Percentiles rank a stretch among this genome's conserved stretches.
phyloP scores from a whole-genome alignment of 2,797 vertebrate species.

The Anguilla megastoma region DNA sequence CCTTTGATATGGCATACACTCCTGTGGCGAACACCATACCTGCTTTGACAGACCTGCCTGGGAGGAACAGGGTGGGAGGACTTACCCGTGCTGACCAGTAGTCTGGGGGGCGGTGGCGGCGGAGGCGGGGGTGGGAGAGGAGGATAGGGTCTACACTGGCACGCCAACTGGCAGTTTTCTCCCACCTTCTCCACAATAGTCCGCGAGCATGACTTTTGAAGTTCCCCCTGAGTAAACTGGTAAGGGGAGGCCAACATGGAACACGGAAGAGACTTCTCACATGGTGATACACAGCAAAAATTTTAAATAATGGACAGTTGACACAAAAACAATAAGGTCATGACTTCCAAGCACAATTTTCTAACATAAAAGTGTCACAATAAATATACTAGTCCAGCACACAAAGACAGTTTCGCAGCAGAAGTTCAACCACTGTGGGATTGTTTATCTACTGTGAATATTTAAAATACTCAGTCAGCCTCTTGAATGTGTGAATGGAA shows the following conservation, averaged over 20 bases:
- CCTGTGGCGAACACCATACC: not conserved
- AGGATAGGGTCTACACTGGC: conserved; percentile 82
- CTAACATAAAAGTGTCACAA: not conserved
- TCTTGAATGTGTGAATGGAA: conserved; percentile 11
- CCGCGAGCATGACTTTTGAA: conserved; percentile 80
- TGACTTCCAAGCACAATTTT: not conserved
- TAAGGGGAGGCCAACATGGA: not conserved
- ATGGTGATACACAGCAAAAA: not conserved
- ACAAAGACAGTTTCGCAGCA: not conserved
- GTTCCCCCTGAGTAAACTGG: conserved; percentile 77
- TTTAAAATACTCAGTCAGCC: not conserved
- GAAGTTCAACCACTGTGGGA: not conserved
- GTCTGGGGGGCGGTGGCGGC: conserved; percentile 72
- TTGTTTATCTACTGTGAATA: not conserved
- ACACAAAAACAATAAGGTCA: not conserved
- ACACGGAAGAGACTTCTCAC: not conserved
- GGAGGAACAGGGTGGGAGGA: not conserved
- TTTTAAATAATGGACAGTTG: not conserved
- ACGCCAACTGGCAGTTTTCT: conserved; percentile 77
- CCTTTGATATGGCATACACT: not conserved
- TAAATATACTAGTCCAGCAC: not conserved
- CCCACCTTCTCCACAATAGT: conserved; percentile 66
- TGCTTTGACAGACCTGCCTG: not conserved
- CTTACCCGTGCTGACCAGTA: conserved; percentile 55
- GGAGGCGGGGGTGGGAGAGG: conserved; percentile 80